Evolutionary conservation across 2,888 invertebrate genomes (phyloP), one percentile per base, ranked within the genome.

Genomic region (Dimorphilus gyrociliatus): DNA sequence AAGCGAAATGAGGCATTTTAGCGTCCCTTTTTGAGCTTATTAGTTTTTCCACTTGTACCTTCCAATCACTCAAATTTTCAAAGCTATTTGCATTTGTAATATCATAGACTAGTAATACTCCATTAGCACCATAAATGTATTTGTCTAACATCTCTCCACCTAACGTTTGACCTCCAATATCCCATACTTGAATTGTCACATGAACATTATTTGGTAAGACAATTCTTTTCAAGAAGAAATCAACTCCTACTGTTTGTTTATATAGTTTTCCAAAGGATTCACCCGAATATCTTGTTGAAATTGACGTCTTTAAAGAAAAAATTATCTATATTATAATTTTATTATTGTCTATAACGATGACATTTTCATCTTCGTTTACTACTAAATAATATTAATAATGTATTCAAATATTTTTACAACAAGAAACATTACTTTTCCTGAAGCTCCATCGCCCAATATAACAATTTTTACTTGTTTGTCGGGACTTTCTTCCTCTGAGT

Each of bases 371-470:
- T n/a, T n/a, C n/a, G n/a, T n/a, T n/a, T n/a, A n/a, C n/a, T n/a
- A n/a, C n/a, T n/a, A n/a, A n/a, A n/a, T n/a, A n/a, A n/a, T n/a
- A n/a, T n/a, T n/a, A n/a, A n/a, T n/a, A n/a, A n/a, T n/a, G n/a
- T n/a, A n/a, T n/a, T n/a, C n/a, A n/a, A n/a, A n/a, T n/a, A n/a
- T n/a, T n/a, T n/a, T n/a, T n/a, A n/a, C n/a, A n/a, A n/a, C n/a
- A n/a, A n/a, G n/a, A n/a, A n/a, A n/a, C n/a, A n/a, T 69, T 67
- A 81, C 81, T 71, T 84, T 85, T 42, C 84, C 84, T 42, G 76
- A 75, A 35, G 72, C 70, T 29, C 78, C 71, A 59, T 82, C 81
- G 18, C 84, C 84, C 46, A 82, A 68, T 39, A 84, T 65, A 27
- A 78, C 74, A 47, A 81, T 70, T 65, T 81, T 81, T 43, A 81